phyloP scores from a whole-genome alignment of 2,888 invertebrate genomes.

The Epinotia ramella region DNA sequence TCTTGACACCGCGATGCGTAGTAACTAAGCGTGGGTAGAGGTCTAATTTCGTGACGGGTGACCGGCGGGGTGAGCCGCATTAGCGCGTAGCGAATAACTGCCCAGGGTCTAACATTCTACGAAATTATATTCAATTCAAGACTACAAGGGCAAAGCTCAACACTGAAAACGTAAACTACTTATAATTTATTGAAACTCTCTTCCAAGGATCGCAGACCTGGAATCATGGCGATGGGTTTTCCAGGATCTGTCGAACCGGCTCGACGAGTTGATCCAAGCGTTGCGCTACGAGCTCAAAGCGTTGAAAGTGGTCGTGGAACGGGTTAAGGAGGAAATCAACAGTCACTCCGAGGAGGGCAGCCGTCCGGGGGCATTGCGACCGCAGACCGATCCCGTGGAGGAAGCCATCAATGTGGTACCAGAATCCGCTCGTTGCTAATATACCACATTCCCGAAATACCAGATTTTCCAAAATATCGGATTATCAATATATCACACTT shows the following conservation, averaged over 20 bases:
- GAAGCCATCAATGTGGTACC: slow-evolving; percentile 68
- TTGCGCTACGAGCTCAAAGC: slow-evolving; percentile 72
- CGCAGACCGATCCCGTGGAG: slow-evolving; percentile 69
- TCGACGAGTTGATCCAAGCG: slow-evolving; percentile 63
- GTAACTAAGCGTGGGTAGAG: too few species aligned
- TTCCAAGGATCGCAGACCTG: slow-evolving; percentile 71
- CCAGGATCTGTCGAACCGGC: slow-evolving; percentile 68
- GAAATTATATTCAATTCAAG: too few species aligned
- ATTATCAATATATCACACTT: too few species aligned
- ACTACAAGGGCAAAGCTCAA: background rate
- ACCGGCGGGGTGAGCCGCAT: too few species aligned
- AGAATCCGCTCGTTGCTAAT: too few species aligned
- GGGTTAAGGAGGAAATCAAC: slow-evolving; percentile 66
- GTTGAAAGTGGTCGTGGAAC: slow-evolving; percentile 64
- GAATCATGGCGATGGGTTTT: slow-evolving; percentile 79
- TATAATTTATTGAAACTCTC: background rate
- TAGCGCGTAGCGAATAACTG: too few species aligned
- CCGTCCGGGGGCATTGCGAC: slow-evolving; percentile 69
- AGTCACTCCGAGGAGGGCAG: slow-evolving; percentile 57
- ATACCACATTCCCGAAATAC: too few species aligned
- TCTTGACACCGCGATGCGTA: too few species aligned
- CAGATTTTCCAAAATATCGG: too few species aligned
- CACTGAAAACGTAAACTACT: background rate
- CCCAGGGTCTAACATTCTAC: too few species aligned
- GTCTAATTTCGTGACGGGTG: too few species aligned